These are phyloP conservation scores for Sciurus vulgaris DNA, from an alignment of 2,797 vertebrate genomes.

Conservation along the genomic window DNA sequence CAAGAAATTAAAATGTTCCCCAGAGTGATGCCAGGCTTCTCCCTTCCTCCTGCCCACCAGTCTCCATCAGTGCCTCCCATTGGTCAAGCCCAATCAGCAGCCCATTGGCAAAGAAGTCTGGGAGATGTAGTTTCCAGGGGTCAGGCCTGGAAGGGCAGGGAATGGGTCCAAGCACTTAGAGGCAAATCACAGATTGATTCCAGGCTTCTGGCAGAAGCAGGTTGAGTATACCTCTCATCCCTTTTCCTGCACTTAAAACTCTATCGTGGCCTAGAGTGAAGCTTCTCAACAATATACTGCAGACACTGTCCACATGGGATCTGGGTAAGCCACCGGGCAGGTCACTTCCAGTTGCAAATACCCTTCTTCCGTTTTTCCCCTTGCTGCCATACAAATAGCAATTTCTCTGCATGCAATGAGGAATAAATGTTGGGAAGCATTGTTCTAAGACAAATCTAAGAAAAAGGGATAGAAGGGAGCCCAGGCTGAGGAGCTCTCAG, in stretches of 20 bases:
- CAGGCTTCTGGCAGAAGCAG: not conserved
- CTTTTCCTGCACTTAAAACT: not conserved
- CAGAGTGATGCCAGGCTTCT: not conserved
- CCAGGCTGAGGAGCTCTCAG: not conserved
- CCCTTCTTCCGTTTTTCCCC: not conserved
- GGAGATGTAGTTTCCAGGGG: not conserved
- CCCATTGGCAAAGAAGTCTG: not conserved
- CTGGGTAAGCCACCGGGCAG: not conserved
- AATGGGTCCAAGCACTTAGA: not conserved
- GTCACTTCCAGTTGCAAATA: not conserved
- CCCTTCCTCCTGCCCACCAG: not conserved
- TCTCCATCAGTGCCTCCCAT: not conserved
- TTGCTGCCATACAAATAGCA: not conserved
- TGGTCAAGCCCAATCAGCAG: not conserved
- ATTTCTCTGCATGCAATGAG: not conserved
- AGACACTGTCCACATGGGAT: not conserved
- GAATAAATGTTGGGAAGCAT: not conserved
- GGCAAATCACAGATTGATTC: not conserved
- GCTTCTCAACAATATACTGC: not conserved
- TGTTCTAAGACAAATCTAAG: not conserved
- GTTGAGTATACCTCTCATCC: accelerated
- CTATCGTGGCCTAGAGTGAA: not conserved
- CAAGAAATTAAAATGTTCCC: not conserved
- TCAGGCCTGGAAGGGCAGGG: not conserved
- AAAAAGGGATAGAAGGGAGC: not conserved